Base-by-base conservation (phyloP, 2,797 vertebrate genomes). In the Hirundo rustica region DNA sequence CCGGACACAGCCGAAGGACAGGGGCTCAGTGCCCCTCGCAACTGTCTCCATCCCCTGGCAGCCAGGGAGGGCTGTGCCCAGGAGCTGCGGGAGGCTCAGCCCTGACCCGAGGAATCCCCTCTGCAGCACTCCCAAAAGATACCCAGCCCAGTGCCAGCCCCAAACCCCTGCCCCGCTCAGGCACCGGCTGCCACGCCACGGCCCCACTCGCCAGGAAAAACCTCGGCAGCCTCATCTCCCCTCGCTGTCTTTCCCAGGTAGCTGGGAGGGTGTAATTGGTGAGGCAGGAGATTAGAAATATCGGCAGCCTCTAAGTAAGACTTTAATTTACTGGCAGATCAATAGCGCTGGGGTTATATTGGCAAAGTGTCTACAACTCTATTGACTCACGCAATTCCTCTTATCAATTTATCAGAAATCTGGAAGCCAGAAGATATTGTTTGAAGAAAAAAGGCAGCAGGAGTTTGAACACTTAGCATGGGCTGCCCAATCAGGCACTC, bases 251-350 rank as follows among this genome's bases (percentile, higher is more conserved):
- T 82, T 97, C 96, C 94, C 97, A 97, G 97, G 97, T 97, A 98
- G 97, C 97, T 94, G 93, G 94, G 91, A 98, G 97, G 97, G 97
- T 97, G 97, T 98, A 98, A 98, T 98, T 98, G 98, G 98, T 96
- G 97, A 98, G 97, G 98, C 97, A 98, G 98, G 97, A 98, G 98
- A 98, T 98, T 98, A 98, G 98, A 98, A 98, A 98, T 98, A 98
- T 98, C 97, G 98, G 98, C 98, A 98, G 98, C 97, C 99, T 99
- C 99, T 99, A 99, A 99, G 99, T 99, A 99, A 99, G 99, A 99
- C 99, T 99, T 99, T 99, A 99, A 99, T 99, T 99, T 99, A 99
- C 99, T 99, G 98, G 98, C 98, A 98, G 98, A 99, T 99, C 99
- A 99, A 99, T 99, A 99, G 98, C 98, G 97, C 97, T 96, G 96